Percentiles rank a stretch among this genome's conserved stretches.
Evolutionary conservation across 2,888 invertebrate genomes (phyloP).

Genomic region (Nineta flava): DNA sequence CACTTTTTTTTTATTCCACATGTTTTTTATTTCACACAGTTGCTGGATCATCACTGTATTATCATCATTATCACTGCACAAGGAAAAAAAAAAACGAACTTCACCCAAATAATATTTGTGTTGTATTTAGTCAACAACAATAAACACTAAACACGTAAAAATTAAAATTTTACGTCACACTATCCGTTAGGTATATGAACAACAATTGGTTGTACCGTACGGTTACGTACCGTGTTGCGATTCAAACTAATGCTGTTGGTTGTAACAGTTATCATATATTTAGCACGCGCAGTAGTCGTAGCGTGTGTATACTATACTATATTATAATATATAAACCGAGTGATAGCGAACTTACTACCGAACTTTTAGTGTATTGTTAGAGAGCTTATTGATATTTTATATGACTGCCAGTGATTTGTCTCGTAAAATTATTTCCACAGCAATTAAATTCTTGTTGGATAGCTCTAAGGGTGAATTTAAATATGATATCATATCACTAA

Average conservation of each 20-base stretch:
- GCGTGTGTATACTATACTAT: not conserved
- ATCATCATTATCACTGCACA: no score
- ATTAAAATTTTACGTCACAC: no score
- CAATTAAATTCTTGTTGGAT: not conserved
- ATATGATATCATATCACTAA: no score
- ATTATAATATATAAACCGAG: not conserved
- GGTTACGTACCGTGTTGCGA: not conserved
- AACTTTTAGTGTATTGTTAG: not conserved
- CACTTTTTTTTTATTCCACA: no score
- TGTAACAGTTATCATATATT: not conserved
- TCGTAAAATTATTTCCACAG: not conserved
- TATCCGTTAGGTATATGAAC: no score
- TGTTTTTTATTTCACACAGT: no score
- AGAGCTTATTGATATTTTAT: constrained; percentile 1
- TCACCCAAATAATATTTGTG: no score
- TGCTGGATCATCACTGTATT: no score
- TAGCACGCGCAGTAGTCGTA: not conserved
- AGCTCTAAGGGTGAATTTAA: no score
- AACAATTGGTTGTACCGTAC: not conserved
- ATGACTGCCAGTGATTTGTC: not conserved
- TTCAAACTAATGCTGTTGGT: not conserved
- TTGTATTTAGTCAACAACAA: no score
- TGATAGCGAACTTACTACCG: not conserved
- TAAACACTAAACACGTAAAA: no score
- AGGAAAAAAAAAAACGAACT: no score